Conservation (phyloP, 2,888 invertebrate genomes). For the Entomobrya proxima region DNA sequence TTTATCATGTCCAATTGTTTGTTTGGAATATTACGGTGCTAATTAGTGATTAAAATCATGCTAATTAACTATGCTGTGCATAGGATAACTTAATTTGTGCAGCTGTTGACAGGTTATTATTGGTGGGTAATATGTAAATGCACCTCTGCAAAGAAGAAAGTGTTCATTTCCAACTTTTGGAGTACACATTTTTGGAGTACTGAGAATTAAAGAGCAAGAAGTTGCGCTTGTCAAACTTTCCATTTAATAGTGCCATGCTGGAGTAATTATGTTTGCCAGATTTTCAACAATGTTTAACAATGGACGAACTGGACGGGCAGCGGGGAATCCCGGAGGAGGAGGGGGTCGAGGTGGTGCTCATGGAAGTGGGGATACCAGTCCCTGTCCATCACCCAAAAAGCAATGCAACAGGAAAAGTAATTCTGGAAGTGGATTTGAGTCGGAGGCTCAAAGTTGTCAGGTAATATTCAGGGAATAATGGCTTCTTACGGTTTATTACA, state of each 20-base stretch:
- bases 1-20: too few species aligned
- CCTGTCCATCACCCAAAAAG: slow-evolving; percentile 67
- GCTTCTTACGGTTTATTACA: not conserved
- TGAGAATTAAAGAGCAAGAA: too few species aligned
- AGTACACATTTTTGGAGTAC: too few species aligned
- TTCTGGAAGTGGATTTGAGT: slow-evolving; percentile 43
- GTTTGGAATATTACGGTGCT: too few species aligned
- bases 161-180: too few species aligned
- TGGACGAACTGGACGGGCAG: slow-evolving; percentile 57
- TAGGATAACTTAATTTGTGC: too few species aligned
- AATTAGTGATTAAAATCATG: too few species aligned
- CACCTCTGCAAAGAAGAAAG: too few species aligned
- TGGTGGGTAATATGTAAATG: too few species aligned
- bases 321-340: slow-evolving; percentile 45
- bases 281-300: slow-evolving; percentile 71
- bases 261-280: slow-evolving; percentile 65
- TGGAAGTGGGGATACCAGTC: slow-evolving; percentile 52
- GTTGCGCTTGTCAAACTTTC: too few species aligned
- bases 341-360: slow-evolving; percentile 38
- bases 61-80: too few species aligned
- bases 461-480: slow-evolving; percentile 32
- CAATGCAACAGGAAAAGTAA: slow-evolving; percentile 64
- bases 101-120: too few species aligned
- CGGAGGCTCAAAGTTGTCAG: slow-evolving; percentile 66
- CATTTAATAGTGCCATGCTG: slow-evolving; percentile 11